Evolutionary conservation across 2,797 vertebrate genomes (phyloP), one percentile per base, ranked within the genome.

Genomic region (Acridotheres tristis): DNA sequence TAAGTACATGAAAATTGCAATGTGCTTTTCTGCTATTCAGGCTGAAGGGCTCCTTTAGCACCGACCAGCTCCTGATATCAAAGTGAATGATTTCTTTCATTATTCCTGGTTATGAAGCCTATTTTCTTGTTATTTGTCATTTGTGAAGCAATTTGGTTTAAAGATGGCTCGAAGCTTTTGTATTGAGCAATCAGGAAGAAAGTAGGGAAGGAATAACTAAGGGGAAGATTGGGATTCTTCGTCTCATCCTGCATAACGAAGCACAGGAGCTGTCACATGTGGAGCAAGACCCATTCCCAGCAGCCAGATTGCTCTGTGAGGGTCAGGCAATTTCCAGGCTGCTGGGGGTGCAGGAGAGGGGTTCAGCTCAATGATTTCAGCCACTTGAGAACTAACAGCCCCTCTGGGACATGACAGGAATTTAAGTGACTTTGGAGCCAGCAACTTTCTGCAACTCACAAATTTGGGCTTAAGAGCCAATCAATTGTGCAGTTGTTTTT

Each of bases 91-190:
- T 93, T 96, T 93, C 94, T 89, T 97, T 97, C 96, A 96, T 97
- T 94, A 98, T 97, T 97, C 94, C 83, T 88, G 92, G 94, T 96
- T 95, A 96, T 80, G 94, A 97, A 92, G 93, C 93, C 95, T 91
- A 96, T 98, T 97, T 97, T 97, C 96, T 95, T 83, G 92, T 96
- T 93, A 97, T 92, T 93, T 97, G 97, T 97, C 97, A 97, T 96
- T 97, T 97, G 95, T 94, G 90, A 97, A 96, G 94, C 94, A 97
- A 96, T 96, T 97, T 96, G 78, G 93, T 78, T 90, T 91, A 89
- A 90, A 94, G 92, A 95, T 90, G 93, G 83, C 94, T 95, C 9
- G 1, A 92, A 97, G 94, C 91, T 96, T 96, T 96, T 96, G 76
- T 96, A 94, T 86, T 54, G 85, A 88, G 84, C 72, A 90, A 94